Evolutionary conservation across 2,797 vertebrate species (phyloP).

Genomic region (Bovichtus diacanthus): DNA sequence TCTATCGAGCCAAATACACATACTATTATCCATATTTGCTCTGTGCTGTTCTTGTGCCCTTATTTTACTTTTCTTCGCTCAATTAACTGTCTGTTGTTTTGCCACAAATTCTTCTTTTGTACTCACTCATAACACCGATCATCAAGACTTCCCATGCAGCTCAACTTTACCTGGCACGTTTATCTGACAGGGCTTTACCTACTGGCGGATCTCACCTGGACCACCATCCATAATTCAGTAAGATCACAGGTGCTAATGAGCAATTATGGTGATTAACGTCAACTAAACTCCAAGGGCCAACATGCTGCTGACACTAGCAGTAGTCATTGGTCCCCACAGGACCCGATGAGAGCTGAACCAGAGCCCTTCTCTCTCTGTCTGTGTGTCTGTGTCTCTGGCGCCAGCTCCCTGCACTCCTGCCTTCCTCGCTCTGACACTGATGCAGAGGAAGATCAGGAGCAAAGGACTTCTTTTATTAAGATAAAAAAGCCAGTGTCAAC

Average conservation of each 20-base stretch:
- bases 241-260: conserved; percentile 62
- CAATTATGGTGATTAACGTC: conserved; percentile 66
- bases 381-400: conserved; percentile 62
- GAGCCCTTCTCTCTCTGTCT: conserved; percentile 45
- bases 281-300: conserved; percentile 36
- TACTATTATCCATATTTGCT: conserved; percentile 5
- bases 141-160: conserved; percentile 24
- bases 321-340: conserved; percentile 48
- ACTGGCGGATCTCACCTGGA: conserved; percentile 46
- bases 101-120: conserved; percentile 44
- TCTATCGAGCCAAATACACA: not conserved
- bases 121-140: conserved; percentile 17
- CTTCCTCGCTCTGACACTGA: conserved; percentile 71
- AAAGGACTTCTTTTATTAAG: conserved; percentile 62
- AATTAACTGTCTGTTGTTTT: conserved; percentile 54
- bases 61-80: conserved; percentile 46
- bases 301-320: conserved; percentile 43
- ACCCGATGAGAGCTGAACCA: conserved; percentile 50
- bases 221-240: conserved; percentile 56
- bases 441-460: conserved; percentile 62
- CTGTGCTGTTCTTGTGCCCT: conserved; percentile 24
- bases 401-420: conserved; percentile 64
- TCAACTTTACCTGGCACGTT: conserved; percentile 43
- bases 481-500: conserved; percentile 54
- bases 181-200: conserved; percentile 50